A percentile compares a stretch with the other conserved stretches of the same genome.
phyloP scores from a whole-genome alignment of 2,113 vertebrate species.

The Euleptes europaea region DNA sequence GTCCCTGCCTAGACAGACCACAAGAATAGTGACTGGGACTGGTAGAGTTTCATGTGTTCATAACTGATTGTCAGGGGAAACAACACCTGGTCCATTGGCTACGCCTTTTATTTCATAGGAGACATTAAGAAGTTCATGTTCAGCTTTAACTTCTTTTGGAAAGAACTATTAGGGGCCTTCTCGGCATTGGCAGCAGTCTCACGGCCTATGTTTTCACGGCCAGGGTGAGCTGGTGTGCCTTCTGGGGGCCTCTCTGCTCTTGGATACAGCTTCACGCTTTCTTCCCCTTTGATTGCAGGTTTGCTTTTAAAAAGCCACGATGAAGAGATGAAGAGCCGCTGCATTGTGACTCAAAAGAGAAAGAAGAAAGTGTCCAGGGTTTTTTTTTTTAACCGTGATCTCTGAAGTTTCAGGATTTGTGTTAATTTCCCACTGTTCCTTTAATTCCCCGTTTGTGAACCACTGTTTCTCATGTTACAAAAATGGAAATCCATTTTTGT shows the following conservation, averaged over 20 bases:
- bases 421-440: background rate
- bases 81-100: no score
- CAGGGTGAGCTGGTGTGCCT: no score
- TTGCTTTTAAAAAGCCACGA: constrained; percentile 70
- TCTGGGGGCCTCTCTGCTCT: background rate
- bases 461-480: constrained; percentile 19
- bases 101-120: no score
- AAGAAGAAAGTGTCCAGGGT: background rate
- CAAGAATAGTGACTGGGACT: no score
- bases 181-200: no score
- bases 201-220: no score
- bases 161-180: no score
- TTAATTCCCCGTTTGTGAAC: constrained; percentile 6
- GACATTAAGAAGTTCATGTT: no score
- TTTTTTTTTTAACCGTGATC: constrained; percentile 26
- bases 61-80: no score
- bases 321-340: background rate
- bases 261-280: background rate
- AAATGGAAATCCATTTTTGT: background rate
- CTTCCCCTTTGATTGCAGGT: constrained; percentile 56
- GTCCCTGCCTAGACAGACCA: no score
- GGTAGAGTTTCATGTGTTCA: no score
- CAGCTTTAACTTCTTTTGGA: no score
- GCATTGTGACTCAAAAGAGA: background rate
- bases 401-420: background rate